Conservation (phyloP, 2,797 vertebrate genomes). For the Rhinoraja longicauda region DNA sequence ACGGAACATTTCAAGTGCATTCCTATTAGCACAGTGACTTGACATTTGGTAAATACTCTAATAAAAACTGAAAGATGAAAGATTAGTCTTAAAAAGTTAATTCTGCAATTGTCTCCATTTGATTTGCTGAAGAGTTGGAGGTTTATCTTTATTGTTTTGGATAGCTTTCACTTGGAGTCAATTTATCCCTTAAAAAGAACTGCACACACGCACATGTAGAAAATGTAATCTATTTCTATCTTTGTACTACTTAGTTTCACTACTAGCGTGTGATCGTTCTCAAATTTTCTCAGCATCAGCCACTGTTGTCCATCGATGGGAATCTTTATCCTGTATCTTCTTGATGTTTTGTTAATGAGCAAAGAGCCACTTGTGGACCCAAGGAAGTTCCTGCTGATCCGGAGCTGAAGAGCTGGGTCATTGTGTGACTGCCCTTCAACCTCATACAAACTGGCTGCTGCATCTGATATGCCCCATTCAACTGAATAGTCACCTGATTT, state of each 20-base stretch:
- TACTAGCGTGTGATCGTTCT: not conserved
- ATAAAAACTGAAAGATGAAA: conserved; percentile 1
- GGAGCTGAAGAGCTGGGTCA: too few relatives aligned
- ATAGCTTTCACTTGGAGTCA: not conserved
- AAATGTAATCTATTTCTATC: not conserved
- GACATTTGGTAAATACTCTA: not conserved
- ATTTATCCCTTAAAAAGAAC: not conserved
- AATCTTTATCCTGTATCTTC: not conserved
- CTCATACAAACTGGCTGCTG: too few relatives aligned
- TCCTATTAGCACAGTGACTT: not conserved
- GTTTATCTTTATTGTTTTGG: not conserved
- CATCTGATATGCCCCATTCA: too few relatives aligned
- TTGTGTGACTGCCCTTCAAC: too few relatives aligned
- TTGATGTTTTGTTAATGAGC: too few relatives aligned
- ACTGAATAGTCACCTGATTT: too few relatives aligned
- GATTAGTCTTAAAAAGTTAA: too few relatives aligned
- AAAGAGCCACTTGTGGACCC: too few relatives aligned
- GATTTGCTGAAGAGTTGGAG: too few relatives aligned
- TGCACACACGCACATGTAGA: too few relatives aligned
- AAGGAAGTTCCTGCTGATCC: too few relatives aligned
- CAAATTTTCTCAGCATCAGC: not conserved
- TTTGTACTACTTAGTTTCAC: not conserved
- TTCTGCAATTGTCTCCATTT: too few relatives aligned
- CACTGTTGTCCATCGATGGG: not conserved
- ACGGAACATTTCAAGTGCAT: not conserved